Evolutionary conservation across 2,888 invertebrate genomes (phyloP).

Genomic region (Sarcophaga caerulescens): DNA sequence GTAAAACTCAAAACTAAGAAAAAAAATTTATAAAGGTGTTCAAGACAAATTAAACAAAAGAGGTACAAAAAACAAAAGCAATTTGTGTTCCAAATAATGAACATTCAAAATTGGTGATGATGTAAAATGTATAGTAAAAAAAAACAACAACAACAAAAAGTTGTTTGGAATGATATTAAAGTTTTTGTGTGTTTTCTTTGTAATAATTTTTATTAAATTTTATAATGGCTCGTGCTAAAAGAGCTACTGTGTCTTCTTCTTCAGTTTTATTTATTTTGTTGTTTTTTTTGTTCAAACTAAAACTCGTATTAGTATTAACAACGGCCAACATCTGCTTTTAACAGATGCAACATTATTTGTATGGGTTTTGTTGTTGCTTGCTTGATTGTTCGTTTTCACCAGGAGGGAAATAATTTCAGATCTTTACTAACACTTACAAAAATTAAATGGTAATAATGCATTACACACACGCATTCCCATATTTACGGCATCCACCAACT

Average conservation of each 20-base stretch:
- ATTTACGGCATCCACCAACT: not conserved
- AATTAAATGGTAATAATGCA: conserved; percentile 32
- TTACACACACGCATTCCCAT: not conserved
- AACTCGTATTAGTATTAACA: not conserved
- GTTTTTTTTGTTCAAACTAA: not conserved
- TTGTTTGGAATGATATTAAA: conserved; percentile 44
- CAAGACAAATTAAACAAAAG: conserved; percentile 12
- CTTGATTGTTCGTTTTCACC: not conserved
- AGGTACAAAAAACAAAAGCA: conserved; percentile 6
- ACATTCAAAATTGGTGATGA: conserved; percentile 32
- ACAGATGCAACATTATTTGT: conserved; percentile 55
- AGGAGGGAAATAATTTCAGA: conserved; percentile 34
- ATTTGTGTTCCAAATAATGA: conserved; percentile 27
- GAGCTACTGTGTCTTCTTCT: conserved; percentile 34
- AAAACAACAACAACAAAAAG: conserved; percentile 6
- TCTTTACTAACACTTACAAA: conserved; percentile 3
- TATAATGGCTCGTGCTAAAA: conserved; percentile 57
- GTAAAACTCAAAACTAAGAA: no score
- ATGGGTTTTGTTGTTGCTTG: conserved; percentile 9
- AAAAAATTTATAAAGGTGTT: conserved; percentile 31
- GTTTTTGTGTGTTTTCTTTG: conserved; percentile 2
- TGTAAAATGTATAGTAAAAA: not conserved
- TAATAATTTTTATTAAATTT: conserved; percentile 48
- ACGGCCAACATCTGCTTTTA: conserved; percentile 54
- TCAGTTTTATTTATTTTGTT: not conserved